Base-by-base conservation (phyloP, 2,888 invertebrate species). In the Saturnia japonica region DNA sequence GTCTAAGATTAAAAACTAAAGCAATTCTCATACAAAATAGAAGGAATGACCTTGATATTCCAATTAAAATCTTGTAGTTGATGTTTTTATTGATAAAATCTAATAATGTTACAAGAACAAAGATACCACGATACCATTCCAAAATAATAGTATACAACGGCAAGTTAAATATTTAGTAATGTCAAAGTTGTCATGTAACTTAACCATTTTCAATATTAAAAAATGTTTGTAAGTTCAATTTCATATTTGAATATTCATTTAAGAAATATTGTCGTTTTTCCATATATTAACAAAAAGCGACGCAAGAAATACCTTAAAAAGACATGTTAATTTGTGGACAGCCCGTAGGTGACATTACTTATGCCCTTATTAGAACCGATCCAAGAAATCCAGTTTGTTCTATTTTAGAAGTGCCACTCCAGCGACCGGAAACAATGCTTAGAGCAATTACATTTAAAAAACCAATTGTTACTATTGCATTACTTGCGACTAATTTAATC, bases 261-360 rank as follows among this genome's bases (percentile, higher is more conserved):
- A 66, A 74, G 68, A 68, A 47, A 47, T 64, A 64, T 64, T 40
- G 40, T 64, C 34, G 19, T 22, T n/a, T 64, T 64, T 64, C 64
- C 64, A 9, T 64, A 64, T 40, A 40, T 9, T 40, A 40, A 64
- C 34, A 40, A 64, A 64, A 64, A 40, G 1, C 16, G 11, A 40
- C 40, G 40, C 34, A 34, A 40, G 40, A 19, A 64, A 40, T 64
- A n/a, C 64, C 40, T 8, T 64, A 84, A 80, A 80, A 77, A 80
- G 85, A 75, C 73, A 83, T 78, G 86, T 77, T 83, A 86, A 86
- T 85, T 78, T 73, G 64, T 64, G 0, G n/a, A 64, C 64, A 64
- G 64, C 68, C 72, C 76, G 28, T 74, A 79, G 78, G 78, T 80
- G 76, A 80, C 78, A 77, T 78, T 82, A 80, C 80, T 78, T 76